Evolutionary conservation across 2,888 invertebrate species (phyloP), one percentile per base, ranked within the genome.

Genomic region (Ariolimax columbianus): DNA sequence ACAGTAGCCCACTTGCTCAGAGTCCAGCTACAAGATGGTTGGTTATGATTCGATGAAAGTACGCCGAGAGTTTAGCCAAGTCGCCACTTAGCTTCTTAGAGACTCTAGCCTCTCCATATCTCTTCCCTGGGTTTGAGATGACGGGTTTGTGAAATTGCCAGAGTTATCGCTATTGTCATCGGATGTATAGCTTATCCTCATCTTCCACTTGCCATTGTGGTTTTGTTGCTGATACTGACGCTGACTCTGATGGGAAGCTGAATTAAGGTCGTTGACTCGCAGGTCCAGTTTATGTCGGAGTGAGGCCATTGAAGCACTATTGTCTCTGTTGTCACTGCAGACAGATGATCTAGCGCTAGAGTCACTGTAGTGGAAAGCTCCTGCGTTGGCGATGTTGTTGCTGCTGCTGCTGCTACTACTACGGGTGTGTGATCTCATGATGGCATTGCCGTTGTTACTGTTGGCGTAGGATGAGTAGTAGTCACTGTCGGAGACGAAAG

Each of bases 391-490:
- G 77, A 40, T 55, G 43, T 51, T 80, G 66, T 43, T 75, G 70
- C 36, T 70, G 78, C 40, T 68, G 30, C 81, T 81, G 75, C 40
- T 79, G 84, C 72, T 73, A 77, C 38, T 70, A 47, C 47, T 85
- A 40, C 81, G 82, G 26, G 47, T 55, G 33, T 66, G 82, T 33
- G 81, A 59, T n/a, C 70, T 72, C 77, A 82, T 66, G 11, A 73
- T 43, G 19, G 80, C 82, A 11, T 82, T 84, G 40, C 72, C 75
- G 75, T 75, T 77, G 77, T 87, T 89, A 82, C 89, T 91, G 68
- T 89, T 90, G 43, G 90, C 88, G 80, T 89, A 89, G 0, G 88
- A 85, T 30, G 90, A 90, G 84, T 89, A 90, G 90, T 91, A 92
- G 87, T 92, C 92, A 84, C 91, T 90, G 85, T 91, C 91, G 26